A percentile compares a stretch with the other conserved stretches of the same genome.
These are phyloP conservation scores for Theonella swinhoei DNA, from an alignment of 37 sponge, comb jelly and placozoan species.

Conservation along the genomic window DNA sequence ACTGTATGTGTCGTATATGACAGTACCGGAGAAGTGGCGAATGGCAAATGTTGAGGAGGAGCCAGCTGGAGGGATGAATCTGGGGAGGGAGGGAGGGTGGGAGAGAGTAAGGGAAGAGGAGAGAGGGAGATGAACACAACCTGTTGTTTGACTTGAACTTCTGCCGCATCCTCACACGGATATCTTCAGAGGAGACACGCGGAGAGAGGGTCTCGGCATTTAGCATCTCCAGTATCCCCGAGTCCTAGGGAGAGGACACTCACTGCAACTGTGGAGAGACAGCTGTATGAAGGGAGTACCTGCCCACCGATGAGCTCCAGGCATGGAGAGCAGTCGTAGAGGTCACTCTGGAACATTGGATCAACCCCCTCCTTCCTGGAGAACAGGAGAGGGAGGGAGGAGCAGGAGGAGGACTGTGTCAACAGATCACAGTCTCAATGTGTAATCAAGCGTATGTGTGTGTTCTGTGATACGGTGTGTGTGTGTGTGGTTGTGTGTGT, in stretches of 20 bases:
- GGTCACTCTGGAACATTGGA: slow-evolving; percentile 60
- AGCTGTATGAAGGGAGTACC: slow-evolving; percentile 20
- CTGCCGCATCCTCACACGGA: slow-evolving; percentile 61
- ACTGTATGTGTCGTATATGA: slow-evolving; percentile 73
- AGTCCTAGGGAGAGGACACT: slow-evolving; percentile 1
- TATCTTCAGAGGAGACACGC: slow-evolving; percentile 77
- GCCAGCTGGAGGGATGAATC: slow-evolving; percentile 53
- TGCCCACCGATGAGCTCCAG: slow-evolving; percentile 68
- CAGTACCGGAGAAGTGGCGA: slow-evolving; percentile 63
- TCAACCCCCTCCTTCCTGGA: slow-evolving; percentile 64
- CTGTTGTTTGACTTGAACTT: slow-evolving; percentile 41
- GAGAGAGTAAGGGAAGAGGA: neutral
- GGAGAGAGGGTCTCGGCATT: slow-evolving; percentile 86
- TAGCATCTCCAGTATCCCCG: slow-evolving; percentile 64
- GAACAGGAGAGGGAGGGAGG: neutral
- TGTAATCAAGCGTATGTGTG: too few species aligned
- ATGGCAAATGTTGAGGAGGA: slow-evolving; percentile 72
- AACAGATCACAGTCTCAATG: too few species aligned
- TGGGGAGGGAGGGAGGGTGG: neutral
- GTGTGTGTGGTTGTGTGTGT: too few species aligned
- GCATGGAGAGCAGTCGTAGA: slow-evolving; percentile 72
- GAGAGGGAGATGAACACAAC: slow-evolving; percentile 5
- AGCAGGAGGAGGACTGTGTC: slow-evolving; percentile 26
- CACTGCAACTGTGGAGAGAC: neutral
- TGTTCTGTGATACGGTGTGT: too few species aligned